Base-by-base conservation (phyloP, 1,140 invertebrate genomes). In the Maconellicoccus hirsutus region DNA sequence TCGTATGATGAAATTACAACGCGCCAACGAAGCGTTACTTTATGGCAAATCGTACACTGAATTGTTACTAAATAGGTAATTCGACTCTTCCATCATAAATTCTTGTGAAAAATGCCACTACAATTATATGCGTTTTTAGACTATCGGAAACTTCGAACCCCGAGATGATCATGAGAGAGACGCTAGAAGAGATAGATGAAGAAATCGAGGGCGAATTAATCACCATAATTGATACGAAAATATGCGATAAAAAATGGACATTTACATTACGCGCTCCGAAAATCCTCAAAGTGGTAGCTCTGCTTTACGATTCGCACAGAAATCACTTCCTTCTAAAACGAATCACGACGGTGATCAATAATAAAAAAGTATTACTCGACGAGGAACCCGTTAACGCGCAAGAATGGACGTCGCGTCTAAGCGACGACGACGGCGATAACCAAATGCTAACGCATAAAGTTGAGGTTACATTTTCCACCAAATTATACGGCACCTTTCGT, bases 401-500 rank as follows among this genome's bases (percentile, higher is more conserved):
- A 72, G 85, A 87, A 75, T 87, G 86, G 84, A 78, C 80, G 14
- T 76, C 78, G 7, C 52, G 74, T 71, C 19, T 61, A 19, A 26
- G 71, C 27, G n/a, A 38, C 21, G 26, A 39, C 16, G 66, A 69
- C 71, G 70, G 71, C 70, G 33, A 52, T 69, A n/a, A 74, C 59
- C 25, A 69, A 29, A 72, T 70, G 77, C 71, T 79, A 75, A 76
- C 83, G 71, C 86, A 89, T 76, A 82, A 82, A 72, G 81, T 92
- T 0, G 86, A 84, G 74, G 82, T 94, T 27, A 79, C 80, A 27
- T 93, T 93, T 77, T 82, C 82, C 39, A 87, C 89, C 0, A 83
- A 86, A 70, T 86, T 89, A 71, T 92, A 89, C 78, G 91, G 91
- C 25, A 92, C 89, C 1, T 93, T 92, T 76, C 82, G 88, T 0